phyloP scores from a whole-genome alignment of 2,888 invertebrate species.

The Orchesella flavescens region DNA sequence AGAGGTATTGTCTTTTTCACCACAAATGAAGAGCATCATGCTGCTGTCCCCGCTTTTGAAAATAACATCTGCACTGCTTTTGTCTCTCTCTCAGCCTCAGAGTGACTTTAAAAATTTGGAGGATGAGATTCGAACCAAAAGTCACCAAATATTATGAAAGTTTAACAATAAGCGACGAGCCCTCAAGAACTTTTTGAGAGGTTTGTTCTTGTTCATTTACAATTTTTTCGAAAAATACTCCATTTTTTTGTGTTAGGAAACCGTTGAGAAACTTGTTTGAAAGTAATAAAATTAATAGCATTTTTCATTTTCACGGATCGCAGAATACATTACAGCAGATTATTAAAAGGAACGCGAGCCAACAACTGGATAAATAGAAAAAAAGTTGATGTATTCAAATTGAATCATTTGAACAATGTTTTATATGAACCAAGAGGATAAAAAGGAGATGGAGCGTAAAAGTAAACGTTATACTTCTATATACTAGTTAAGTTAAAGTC shows the following conservation, averaged over 20 bases:
- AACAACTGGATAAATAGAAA: constrained; percentile 7
- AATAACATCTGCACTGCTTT: constrained; percentile 54
- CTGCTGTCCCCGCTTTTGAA: constrained; percentile 27
- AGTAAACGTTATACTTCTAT: too few relatives aligned
- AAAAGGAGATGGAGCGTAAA: neutral
- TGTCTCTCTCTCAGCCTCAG: too few relatives aligned
- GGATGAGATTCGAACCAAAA: constrained; percentile 17
- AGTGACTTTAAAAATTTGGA: constrained; percentile 14
- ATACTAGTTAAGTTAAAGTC: too few relatives aligned
- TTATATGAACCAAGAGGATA: too few relatives aligned
- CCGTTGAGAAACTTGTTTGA: neutral
- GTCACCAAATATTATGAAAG: constrained; percentile 44
- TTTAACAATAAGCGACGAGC: constrained; percentile 44
- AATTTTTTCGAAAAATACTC: too few relatives aligned
- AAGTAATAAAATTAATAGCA: neutral
- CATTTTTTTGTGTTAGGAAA: too few relatives aligned
- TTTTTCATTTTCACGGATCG: constrained; percentile 30
- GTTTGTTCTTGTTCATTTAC: neutral
- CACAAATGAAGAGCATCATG: constrained; percentile 38
- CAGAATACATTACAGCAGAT: neutral
- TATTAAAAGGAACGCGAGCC: neutral
- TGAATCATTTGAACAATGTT: neutral
- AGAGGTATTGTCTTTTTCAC: constrained; percentile 55
- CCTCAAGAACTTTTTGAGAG: constrained; percentile 1
- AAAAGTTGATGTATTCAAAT: constrained; percentile 16